Evolutionary conservation across 2,888 invertebrate genomes (phyloP).

Genomic region (Synergus laeviventris): DNA sequence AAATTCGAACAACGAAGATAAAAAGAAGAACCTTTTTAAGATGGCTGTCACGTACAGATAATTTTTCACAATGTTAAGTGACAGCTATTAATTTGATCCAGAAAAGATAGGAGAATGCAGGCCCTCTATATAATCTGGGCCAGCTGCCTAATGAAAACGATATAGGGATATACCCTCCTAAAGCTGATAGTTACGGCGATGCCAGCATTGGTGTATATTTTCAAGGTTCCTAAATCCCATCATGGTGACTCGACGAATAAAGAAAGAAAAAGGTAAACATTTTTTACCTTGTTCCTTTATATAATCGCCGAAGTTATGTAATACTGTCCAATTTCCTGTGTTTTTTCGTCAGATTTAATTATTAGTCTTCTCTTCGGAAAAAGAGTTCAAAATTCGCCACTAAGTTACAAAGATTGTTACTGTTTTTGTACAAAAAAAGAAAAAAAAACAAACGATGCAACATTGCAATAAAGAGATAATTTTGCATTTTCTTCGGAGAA

Average conservation of each 20-base stretch:
- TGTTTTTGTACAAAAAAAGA: no score
- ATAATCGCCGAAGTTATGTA: not conserved
- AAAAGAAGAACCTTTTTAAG: constrained; percentile 6
- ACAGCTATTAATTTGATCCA: constrained; percentile 40
- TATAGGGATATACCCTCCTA: constrained; percentile 14
- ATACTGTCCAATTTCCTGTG: constrained; percentile 2
- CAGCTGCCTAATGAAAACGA: constrained; percentile 37
- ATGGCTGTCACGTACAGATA: constrained; percentile 31
- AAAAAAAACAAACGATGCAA: no score
- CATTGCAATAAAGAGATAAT: not conserved
- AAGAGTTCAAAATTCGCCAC: no score
- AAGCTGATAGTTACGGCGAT: not conserved
- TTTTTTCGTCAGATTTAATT: not conserved
- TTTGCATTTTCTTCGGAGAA: not conserved
- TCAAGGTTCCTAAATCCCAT: not conserved
- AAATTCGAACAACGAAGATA: not conserved
- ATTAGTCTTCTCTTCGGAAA: not conserved
- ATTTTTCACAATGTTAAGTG: constrained; percentile 40
- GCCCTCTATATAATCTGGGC: constrained; percentile 33
- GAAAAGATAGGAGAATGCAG: constrained; percentile 27
- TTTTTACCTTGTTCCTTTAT: not conserved
- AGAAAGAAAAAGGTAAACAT: not conserved
- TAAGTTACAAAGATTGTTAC: no score
- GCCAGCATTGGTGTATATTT: constrained; percentile 5
- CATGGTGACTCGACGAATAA: not conserved